Evolutionary conservation across 2,888 invertebrate species (phyloP), one percentile per base, ranked within the genome.

Genomic region (Tribolium freemani): DNA sequence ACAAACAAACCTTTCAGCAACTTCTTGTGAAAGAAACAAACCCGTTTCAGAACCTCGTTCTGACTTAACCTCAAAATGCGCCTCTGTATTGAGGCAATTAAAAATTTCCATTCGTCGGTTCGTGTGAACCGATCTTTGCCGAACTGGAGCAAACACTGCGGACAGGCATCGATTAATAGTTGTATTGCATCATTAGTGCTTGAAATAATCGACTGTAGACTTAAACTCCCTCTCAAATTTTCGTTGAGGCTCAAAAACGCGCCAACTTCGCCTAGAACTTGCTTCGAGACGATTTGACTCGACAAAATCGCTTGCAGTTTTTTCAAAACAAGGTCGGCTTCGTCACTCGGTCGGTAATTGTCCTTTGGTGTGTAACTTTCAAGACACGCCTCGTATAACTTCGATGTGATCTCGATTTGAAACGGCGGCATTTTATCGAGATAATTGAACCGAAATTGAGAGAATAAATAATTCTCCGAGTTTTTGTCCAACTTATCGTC

Each of bases 131-230:
- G 84, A 75, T 88, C 88, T 87, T 92, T 91, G 54, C 91, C 91
- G 83, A 91, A 93, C 69, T 91, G 90, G 75, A 92, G 85, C 30
- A 92, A 82, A 79, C 90, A 90, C 76, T 90, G 89, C 0, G 92
- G 92, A 76, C 90, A 90, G 68, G 88, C 87, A 31, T 90, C 89
- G 30, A 91, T 85, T 76, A 92, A 83, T 76, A 90, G 86, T 69
- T 87, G 84, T 1, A 90, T 86, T 53, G 88, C 88, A 82, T 91
- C 86, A 76, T 88, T 86, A 76, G 88, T 85, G 44, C 87, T 84
- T 81, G 88, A 82, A 78, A 89, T 82, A 78, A 88, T 84, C 60
- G 89, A 85, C 79, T 88, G 83, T 83, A 90, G 83, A 84, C 90
- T 87, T 81, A 88, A 84, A 77, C 88, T 82, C 63, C 92, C 88